Base-by-base conservation (phyloP, 2,888 invertebrate genomes). In the Sylvicola fuscatus region DNA sequence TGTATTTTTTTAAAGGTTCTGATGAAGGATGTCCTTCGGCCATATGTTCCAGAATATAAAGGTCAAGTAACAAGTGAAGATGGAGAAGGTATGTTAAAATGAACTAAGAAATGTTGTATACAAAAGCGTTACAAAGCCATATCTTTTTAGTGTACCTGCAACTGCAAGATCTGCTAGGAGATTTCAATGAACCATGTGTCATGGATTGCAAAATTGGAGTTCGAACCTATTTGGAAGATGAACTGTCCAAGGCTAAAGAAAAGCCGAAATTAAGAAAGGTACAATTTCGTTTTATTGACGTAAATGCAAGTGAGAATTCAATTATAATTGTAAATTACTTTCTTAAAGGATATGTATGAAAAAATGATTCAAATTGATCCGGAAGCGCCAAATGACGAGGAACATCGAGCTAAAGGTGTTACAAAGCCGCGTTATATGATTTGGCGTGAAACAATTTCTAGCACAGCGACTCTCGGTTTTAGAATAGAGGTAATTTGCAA, bases 151-250 rank as follows among this genome's bases (percentile, higher is more conserved):
- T 72, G 42, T 93, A 87, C 57, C 68, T 93, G 39, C 87, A 92
- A 61, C 65, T 93, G 36, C 86, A 93, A 68, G 93, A 93, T 61
- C 65, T 93, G 35, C 62, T 93, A 38, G 83, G 86, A 41, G 84
- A 84, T 52, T 93, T 90, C 55, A 74, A 79, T 46, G 75, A 82
- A 40, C 92, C 93, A 0, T 92, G 87, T 52, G 90, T 93, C 3
- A 93, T 93, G 92, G 93, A 93, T 62, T 87, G 92, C 58, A 93
- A 93, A 62, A 78, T 93, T 45, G 93, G 93, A 26, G 84, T 90
- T 21, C 66, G 93, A 47, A 93, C 93, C 1, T 95, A 93, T 55
- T 46, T 93, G 40, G 93, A 93, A 56, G 89, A 92, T 48, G 93
- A 95, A 57, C 64, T 93, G 7, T 82, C 84, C 14, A 93, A 92